Conservation (phyloP, 92 coral and sea anemone genomes). For the Ricordea florida region DNA sequence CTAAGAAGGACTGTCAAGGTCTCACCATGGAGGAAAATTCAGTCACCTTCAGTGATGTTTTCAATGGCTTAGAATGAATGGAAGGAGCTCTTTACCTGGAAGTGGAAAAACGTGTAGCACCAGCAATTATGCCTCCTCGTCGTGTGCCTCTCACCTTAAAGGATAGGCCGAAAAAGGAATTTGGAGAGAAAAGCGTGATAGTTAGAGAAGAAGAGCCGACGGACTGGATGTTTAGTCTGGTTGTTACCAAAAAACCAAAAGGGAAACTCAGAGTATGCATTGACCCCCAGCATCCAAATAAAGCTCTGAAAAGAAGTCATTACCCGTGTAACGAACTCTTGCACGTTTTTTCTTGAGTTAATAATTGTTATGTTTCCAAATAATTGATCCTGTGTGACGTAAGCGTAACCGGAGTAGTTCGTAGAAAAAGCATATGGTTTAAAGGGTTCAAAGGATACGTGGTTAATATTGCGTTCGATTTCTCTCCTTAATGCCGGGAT, state of each 20-base stretch:
- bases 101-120: neutral
- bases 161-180: slow-evolving; percentile 17
- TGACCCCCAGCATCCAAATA: neutral
- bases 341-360: too few relatives aligned
- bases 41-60: too few relatives aligned
- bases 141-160: slow-evolving; percentile 12
- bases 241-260: slow-evolving; percentile 23
- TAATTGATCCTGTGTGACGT: too few relatives aligned
- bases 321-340: too few relatives aligned
- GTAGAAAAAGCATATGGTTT: too few relatives aligned
- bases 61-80: neutral
- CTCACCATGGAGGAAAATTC: slow-evolving; percentile 25
- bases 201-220: slow-evolving; percentile 14
- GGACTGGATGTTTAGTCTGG: slow-evolving; percentile 35
- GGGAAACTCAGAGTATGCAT: slow-evolving; percentile 12
- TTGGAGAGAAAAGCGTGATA: neutral
- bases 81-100: slow-evolving; percentile 5
- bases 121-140: slow-evolving; percentile 9
- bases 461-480: too few relatives aligned
- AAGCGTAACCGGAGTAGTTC: too few relatives aligned
- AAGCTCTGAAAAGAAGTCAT: slow-evolving; percentile 22
- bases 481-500: too few relatives aligned
- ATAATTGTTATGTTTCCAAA: too few relatives aligned
- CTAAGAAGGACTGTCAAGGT: neutral
- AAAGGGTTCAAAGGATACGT: too few relatives aligned